A percentile compares a stretch with the other conserved stretches of the same genome.
These are phyloP conservation scores for Acleris cristana DNA, from an alignment of 2,888 invertebrate species.

Conservation along the genomic window DNA sequence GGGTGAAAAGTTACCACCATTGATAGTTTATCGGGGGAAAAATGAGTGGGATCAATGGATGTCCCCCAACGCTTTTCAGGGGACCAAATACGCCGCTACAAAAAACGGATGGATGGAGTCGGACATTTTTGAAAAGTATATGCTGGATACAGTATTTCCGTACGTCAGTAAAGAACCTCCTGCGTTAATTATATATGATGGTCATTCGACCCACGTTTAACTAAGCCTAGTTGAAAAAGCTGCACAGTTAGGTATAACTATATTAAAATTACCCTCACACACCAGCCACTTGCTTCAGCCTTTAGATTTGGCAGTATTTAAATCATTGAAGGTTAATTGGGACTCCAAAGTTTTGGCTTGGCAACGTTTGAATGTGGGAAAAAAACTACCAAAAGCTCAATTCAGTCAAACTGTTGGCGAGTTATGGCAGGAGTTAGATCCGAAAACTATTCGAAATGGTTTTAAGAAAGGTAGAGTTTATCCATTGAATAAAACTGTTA, in stretches of 20 bases:
- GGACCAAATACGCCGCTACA: too few relatives aligned
- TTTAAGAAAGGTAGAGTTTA: too few relatives aligned
- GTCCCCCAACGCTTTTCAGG: too few relatives aligned
- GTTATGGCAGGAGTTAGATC: too few relatives aligned
- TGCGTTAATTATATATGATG: constrained; percentile 1
- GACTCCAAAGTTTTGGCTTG: not conserved
- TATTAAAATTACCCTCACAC: too few relatives aligned
- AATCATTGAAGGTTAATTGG: constrained; percentile 13
- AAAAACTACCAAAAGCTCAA: not conserved
- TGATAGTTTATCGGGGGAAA: constrained; percentile 47
- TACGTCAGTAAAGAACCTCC: constrained; percentile 1
- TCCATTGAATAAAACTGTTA: too few relatives aligned
- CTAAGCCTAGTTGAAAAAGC: constrained; percentile 4
- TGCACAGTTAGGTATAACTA: not conserved
- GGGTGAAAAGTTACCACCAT: constrained; percentile 52
- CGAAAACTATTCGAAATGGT: too few relatives aligned
- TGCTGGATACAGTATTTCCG: too few relatives aligned
- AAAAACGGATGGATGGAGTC: too few relatives aligned
- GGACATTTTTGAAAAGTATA: too few relatives aligned
- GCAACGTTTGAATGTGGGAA: constrained; percentile 9
- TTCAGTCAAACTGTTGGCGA: too few relatives aligned
- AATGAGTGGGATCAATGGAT: too few relatives aligned
- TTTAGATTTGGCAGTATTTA: constrained; percentile 4
- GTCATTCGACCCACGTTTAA: constrained; percentile 4
- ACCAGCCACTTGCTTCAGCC: constrained; percentile 2